Evolutionary conservation across 2,797 vertebrate species (phyloP).

Genomic region (Coregonus ussuriensis): DNA sequence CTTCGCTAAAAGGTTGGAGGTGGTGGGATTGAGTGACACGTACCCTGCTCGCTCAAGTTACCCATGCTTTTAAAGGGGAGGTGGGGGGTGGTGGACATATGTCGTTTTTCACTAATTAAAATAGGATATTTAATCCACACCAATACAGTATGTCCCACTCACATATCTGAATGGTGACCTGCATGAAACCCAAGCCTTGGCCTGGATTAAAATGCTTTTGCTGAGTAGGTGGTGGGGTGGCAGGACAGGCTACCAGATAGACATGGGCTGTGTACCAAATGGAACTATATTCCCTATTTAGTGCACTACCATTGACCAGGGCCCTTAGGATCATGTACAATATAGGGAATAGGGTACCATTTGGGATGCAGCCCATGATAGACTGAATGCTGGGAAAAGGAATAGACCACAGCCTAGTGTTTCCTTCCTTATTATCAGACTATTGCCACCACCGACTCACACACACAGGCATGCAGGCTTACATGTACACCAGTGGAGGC

Average conservation of each 20-base stretch:
- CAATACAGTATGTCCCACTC: slow-evolving; percentile 53
- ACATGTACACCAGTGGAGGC: too few species aligned
- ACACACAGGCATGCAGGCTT: neutral
- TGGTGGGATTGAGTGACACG: slow-evolving; percentile 56
- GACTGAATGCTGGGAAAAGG: slow-evolving; percentile 49
- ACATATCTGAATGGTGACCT: slow-evolving; percentile 73
- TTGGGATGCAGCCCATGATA: neutral
- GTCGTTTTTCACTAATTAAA: slow-evolving; percentile 72
- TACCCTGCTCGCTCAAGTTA: slow-evolving; percentile 54
- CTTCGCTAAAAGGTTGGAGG: slow-evolving; percentile 53
- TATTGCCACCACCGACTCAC: slow-evolving; percentile 49
- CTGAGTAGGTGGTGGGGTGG: slow-evolving; percentile 65
- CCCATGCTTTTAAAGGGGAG: slow-evolving; percentile 43
- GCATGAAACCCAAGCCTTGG: slow-evolving; percentile 70
- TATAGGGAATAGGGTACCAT: neutral
- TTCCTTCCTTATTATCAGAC: slow-evolving; percentile 72
- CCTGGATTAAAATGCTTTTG: slow-evolving; percentile 77
- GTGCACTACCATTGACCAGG: neutral
- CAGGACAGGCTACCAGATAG: slow-evolving; percentile 4
- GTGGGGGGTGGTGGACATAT: slow-evolving; percentile 44
- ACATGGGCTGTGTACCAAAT: neutral
- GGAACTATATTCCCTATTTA: neutral
- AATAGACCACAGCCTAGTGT: slow-evolving; percentile 40
- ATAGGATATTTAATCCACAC: slow-evolving; percentile 63
- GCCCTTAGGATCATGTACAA: neutral